These are phyloP conservation scores for Chironomus riparius DNA, from an alignment of 2,888 invertebrate genomes.

Conservation along the genomic window DNA sequence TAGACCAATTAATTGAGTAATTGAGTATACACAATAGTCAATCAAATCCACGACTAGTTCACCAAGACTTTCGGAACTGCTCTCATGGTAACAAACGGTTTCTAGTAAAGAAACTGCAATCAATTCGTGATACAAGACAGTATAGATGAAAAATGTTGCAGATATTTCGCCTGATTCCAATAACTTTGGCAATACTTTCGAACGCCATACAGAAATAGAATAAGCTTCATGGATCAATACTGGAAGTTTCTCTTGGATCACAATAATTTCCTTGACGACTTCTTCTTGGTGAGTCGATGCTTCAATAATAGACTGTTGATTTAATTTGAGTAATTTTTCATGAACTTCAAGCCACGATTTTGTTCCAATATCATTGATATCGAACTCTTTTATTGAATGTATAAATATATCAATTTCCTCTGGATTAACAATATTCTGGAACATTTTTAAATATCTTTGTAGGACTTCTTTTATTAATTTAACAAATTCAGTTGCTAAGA, in stretches of 20 bases:
- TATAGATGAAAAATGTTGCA: conserved; percentile 67
- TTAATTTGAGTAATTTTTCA: conserved; percentile 71
- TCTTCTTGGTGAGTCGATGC: conserved; percentile 71
- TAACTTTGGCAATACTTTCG: conserved; percentile 70
- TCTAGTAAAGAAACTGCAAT: conserved; percentile 72
- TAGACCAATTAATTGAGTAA: conserved; percentile 53
- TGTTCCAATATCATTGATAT: conserved; percentile 59
- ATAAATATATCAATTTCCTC: conserved; percentile 69
- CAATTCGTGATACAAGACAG: conserved; percentile 72
- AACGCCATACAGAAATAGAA: conserved; percentile 75
- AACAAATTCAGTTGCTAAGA: neutral
- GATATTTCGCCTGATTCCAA: conserved; percentile 55
- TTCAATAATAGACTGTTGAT: conserved; percentile 80
- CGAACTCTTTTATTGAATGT: conserved; percentile 57
- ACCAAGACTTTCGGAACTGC: conserved; percentile 65
- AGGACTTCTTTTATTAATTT: neutral
- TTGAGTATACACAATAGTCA: conserved; percentile 66
- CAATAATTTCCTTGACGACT: conserved; percentile 71
- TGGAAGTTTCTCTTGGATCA: conserved; percentile 65
- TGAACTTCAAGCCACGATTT: conserved; percentile 71
- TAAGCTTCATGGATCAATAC: conserved; percentile 74
- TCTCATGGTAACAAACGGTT: conserved; percentile 70
- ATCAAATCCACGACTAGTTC: conserved; percentile 71
- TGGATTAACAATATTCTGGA: conserved; percentile 49
- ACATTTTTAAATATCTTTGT: conserved; percentile 43